phyloP scores from a whole-genome alignment of 2,888 invertebrate species.

The Odontothrips loti region DNA sequence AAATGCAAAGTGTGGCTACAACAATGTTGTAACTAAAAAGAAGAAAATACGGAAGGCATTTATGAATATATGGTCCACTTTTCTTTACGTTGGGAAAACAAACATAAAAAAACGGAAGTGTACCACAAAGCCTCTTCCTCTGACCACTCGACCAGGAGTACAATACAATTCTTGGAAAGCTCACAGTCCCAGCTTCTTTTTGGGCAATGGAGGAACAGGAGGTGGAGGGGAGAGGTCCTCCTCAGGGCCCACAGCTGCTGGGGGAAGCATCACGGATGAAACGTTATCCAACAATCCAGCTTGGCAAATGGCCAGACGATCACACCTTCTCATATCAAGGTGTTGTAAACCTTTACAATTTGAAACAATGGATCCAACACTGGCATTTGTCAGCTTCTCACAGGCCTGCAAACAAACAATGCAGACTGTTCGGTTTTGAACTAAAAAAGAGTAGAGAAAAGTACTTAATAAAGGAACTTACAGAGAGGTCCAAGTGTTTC shows the following conservation, averaged over 20 bases:
- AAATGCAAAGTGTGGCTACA: too few species aligned
- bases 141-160: too few species aligned
- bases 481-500: conserved; percentile 56
- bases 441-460: not conserved
- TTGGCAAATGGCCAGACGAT: not conserved
- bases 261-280: not conserved
- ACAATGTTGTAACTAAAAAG: too few species aligned
- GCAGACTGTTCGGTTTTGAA: conserved; percentile 25
- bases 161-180: too few species aligned
- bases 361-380: conserved; percentile 51
- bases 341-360: conserved; percentile 54
- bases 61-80: too few species aligned
- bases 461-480: conserved; percentile 42
- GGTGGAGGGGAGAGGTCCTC: not conserved
- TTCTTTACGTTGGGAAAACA: too few species aligned
- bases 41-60: too few species aligned
- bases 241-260: not conserved
- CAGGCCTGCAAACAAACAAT: conserved; percentile 52
- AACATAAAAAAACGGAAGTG: too few species aligned
- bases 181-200: not conserved
- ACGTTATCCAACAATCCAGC: not conserved
- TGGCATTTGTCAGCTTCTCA: conserved; percentile 57
- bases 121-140: too few species aligned
- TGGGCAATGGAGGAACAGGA: not conserved
- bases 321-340: conserved; percentile 49